These are phyloP conservation scores for Burhinus oedicnemus DNA, from an alignment of 2,113 vertebrate species.

Conservation along the genomic window DNA sequence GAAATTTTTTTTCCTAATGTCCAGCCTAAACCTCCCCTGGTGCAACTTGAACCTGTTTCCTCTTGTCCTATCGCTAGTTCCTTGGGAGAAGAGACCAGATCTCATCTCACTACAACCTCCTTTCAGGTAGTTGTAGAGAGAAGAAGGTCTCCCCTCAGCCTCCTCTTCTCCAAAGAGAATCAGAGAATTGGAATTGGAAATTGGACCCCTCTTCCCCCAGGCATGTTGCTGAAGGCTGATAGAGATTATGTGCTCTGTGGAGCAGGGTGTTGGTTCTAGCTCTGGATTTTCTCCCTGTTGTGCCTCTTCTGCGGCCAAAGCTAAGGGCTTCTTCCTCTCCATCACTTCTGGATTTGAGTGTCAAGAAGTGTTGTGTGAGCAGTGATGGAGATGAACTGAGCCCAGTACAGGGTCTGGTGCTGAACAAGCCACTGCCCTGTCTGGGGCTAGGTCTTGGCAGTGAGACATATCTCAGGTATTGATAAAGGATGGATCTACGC, in stretches of 20 bases:
- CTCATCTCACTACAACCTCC: too few species aligned
- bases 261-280: background rate
- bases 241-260: fast-evolving
- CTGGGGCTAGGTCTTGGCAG: background rate
- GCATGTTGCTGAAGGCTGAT: background rate
- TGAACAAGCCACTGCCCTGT: background rate
- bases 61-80: too few species aligned
- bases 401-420: background rate
- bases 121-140: too few species aligned
- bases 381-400: background rate
- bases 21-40: too few species aligned
- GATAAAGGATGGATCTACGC: background rate
- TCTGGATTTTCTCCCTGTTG: fast-evolving
- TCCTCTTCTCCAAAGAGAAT: too few species aligned
- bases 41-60: too few species aligned
- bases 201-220: background rate
- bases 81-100: too few species aligned
- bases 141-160: too few species aligned
- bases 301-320: background rate
- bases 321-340: background rate
- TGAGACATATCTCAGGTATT: background rate
- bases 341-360: background rate
- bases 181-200: too few species aligned
- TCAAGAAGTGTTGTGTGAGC: background rate
- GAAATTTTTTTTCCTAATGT: too few species aligned